Conservation (phyloP, 2,888 invertebrate species). For the Brassicogethes aeneus region DNA sequence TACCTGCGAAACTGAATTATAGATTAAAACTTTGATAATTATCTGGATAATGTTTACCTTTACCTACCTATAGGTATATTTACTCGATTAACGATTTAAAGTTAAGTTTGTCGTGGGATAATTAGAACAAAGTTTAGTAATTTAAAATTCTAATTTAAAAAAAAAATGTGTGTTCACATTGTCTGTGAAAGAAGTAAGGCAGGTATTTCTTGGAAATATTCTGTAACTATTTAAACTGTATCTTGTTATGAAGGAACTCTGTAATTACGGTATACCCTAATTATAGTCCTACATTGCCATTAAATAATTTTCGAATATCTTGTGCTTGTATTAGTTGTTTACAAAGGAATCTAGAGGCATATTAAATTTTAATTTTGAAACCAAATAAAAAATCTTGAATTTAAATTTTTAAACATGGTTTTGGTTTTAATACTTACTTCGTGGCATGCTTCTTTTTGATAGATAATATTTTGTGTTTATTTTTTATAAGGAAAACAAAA, state of each 20-base stretch:
- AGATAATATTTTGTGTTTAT: too few species aligned
- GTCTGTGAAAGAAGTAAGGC: background rate
- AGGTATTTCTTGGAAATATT: background rate
- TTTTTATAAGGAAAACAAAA: too few species aligned
- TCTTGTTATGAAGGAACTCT: conserved; percentile 1
- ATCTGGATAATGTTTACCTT: too few species aligned
- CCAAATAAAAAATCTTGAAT: background rate
- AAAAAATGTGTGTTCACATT: too few species aligned
- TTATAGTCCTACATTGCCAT: background rate
- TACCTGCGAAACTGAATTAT: too few species aligned
- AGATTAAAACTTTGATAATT: too few species aligned
- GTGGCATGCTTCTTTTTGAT: too few species aligned
- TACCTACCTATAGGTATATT: too few species aligned
- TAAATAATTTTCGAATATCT: background rate
- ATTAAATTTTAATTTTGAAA: background rate
- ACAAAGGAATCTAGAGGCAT: background rate
- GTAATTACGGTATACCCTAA: background rate
- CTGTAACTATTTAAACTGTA: background rate
- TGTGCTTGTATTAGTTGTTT: background rate
- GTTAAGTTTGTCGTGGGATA: too few species aligned
- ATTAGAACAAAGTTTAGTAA: too few species aligned
- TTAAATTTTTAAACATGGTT: background rate
- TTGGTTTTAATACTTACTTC: background rate
- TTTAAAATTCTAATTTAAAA: too few species aligned
- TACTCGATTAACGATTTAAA: too few species aligned